Percentiles rank a stretch among this genome's conserved stretches.
phyloP scores from a whole-genome alignment of 2,888 invertebrate genomes.

The Drosophila quasianomalipes region DNA sequence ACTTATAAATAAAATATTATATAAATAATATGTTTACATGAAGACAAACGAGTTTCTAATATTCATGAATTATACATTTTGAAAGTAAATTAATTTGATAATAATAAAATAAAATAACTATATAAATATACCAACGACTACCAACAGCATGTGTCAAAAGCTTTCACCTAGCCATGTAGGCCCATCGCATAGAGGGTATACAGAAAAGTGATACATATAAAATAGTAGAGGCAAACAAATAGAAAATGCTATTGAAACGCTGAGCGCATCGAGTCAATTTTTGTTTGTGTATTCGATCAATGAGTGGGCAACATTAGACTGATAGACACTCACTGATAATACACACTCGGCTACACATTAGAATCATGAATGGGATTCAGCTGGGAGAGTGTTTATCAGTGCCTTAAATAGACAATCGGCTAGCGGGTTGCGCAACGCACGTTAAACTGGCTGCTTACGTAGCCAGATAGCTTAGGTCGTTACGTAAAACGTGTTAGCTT shows the following conservation, averaged over 20 bases:
- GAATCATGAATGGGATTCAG: constrained; percentile 73
- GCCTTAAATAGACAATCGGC: constrained; percentile 28
- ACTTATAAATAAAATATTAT: not conserved
- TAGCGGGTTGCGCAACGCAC: constrained; percentile 37
- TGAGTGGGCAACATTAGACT: constrained; percentile 21
- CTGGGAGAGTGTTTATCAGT: constrained; percentile 22
- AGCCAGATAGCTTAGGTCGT: constrained; percentile 66
- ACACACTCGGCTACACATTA: constrained; percentile 26
- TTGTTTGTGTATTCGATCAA: constrained; percentile 27
- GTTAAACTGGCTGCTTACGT: constrained; percentile 46
- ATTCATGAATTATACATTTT: not conserved
- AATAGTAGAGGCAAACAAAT: constrained; percentile 44
- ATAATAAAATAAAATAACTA: not conserved
- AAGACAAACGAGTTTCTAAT: not conserved
- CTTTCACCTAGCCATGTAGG: not conserved
- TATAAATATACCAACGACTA: not conserved
- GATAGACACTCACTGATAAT: constrained; percentile 37
- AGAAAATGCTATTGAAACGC: constrained; percentile 40
- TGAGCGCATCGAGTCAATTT: constrained; percentile 31
- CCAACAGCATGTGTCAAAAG: not conserved
- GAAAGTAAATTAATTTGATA: not conserved
- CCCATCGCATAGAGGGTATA: not conserved
- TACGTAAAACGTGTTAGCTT: constrained; percentile 56
- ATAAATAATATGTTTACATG: not conserved
- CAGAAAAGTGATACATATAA: constrained; percentile 26